Conservation (phyloP, 2,113 vertebrate genomes). For the Vimba vimba region DNA sequence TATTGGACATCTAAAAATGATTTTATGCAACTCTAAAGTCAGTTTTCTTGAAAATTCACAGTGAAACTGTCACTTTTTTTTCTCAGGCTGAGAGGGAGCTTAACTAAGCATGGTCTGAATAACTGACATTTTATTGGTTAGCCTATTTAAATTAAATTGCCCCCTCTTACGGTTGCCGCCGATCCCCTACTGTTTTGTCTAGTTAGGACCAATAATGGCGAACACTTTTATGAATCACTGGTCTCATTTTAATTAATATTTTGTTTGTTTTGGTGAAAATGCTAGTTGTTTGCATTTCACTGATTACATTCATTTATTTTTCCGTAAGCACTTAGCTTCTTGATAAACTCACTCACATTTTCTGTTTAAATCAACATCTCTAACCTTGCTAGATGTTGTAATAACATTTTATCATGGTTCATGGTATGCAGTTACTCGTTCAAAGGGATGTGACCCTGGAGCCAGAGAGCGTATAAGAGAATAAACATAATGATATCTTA, state of each 20-base stretch:
- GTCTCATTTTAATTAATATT: neutral
- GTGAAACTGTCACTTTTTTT: neutral
- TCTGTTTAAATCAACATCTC: slow-evolving; percentile 24
- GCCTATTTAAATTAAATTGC: neutral
- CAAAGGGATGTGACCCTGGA: slow-evolving; percentile 44
- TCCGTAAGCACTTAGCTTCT: neutral
- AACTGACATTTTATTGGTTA: neutral
- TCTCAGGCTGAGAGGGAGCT: neutral
- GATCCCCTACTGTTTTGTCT: neutral
- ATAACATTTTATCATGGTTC: slow-evolving; percentile 43
- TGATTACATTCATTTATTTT: neutral
- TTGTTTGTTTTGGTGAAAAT: neutral
- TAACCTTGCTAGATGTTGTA: slow-evolving; percentile 36
- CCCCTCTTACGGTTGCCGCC: neutral
- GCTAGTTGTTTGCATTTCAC: neutral
- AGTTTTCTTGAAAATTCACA: neutral
- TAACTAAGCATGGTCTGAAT: neutral
- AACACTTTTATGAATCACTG: neutral
- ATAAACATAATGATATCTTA: slow-evolving; percentile 54
- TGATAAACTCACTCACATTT: neutral
- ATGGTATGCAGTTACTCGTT: slow-evolving; percentile 40
- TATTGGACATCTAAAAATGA: neutral
- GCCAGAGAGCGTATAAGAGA: slow-evolving; percentile 38
- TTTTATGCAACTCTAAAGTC: neutral
- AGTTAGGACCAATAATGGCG: neutral